Conservation (phyloP, 2,888 invertebrate species). For the Quadroppia sp. region DNA sequence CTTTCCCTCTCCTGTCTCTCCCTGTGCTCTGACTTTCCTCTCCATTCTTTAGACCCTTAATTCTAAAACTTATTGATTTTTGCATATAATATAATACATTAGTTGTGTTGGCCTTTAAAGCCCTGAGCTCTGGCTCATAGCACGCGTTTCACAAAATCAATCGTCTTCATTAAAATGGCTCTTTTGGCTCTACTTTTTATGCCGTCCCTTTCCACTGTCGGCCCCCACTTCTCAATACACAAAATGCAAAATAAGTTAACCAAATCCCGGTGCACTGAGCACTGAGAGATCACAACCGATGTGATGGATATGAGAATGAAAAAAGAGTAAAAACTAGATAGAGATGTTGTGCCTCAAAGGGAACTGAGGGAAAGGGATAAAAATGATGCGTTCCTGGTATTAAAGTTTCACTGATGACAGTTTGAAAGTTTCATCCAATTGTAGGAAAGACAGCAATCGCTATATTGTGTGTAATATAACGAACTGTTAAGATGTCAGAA, state of each 20-base stretch:
- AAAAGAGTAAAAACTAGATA: conserved; percentile 16
- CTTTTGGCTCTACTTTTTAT: conserved; percentile 27
- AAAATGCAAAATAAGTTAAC: conserved; percentile 35
- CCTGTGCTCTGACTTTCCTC: too few species aligned
- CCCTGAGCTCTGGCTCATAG: conserved; percentile 17
- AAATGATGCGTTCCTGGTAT: conserved; percentile 27
- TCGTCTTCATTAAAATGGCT: conserved; percentile 36
- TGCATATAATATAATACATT: conserved; percentile 35
- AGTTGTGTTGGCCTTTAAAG: conserved; percentile 33
- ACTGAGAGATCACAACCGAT: conserved; percentile 24
- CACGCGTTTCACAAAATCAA: conserved; percentile 32
- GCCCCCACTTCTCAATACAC: conserved; percentile 21
- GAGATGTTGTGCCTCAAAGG: conserved; percentile 29
- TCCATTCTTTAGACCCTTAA: conserved; percentile 31
- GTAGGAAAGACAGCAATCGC: conserved; percentile 16
- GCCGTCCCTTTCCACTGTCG: background rate
- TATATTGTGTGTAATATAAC: background rate
- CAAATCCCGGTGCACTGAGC: conserved; percentile 22
- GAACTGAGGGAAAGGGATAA: conserved; percentile 7
- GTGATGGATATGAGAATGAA: conserved; percentile 16
- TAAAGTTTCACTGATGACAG: conserved; percentile 34
- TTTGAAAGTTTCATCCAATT: conserved; percentile 36
- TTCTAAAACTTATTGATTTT: conserved; percentile 35
- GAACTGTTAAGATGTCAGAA: conserved; percentile 24
- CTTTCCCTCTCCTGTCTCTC: conserved; percentile 2